These are phyloP conservation scores for Amphilophus citrinellus DNA, from an alignment of 2,113 vertebrate species.

Conservation along the genomic window DNA sequence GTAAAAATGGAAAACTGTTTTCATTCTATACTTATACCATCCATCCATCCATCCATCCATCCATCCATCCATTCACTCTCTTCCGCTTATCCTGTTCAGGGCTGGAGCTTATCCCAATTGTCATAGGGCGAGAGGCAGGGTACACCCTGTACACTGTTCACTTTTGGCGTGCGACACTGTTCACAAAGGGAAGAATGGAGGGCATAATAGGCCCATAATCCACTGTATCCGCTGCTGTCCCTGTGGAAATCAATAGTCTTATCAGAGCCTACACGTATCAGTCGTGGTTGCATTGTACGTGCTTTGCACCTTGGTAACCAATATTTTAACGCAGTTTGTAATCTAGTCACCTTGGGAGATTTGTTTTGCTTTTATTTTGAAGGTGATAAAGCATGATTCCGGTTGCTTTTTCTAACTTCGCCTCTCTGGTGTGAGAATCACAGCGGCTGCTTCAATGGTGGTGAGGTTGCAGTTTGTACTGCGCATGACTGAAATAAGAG, in stretches of 20 bases:
- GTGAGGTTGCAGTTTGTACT: slow-evolving; percentile 64
- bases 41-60: too few relatives aligned
- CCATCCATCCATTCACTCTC: too few relatives aligned
- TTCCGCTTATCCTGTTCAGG: too few relatives aligned
- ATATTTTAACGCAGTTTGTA: too few relatives aligned
- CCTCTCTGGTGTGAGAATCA: not conserved
- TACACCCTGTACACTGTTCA: not conserved
- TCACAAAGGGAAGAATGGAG: not conserved
- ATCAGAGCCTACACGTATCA: not conserved
- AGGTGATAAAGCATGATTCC: not conserved
- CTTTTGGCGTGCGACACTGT: not conserved
- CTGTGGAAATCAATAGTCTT: not conserved
- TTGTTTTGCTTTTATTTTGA: slow-evolving; percentile 44
- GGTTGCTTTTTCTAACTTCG: not conserved
- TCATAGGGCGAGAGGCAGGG: too few relatives aligned
- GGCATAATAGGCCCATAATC: not conserved
- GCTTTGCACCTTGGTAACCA: not conserved
- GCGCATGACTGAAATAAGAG: slow-evolving; percentile 76
- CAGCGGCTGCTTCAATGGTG: slow-evolving; percentile 36
- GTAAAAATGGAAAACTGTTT: not conserved
- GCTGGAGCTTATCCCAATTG: too few relatives aligned
- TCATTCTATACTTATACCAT: not conserved
- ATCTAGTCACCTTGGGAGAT: too few relatives aligned
- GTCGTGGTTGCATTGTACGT: not conserved
- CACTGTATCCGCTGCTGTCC: not conserved